Percentiles rank a stretch among this genome's conserved stretches.
These are phyloP conservation scores for Tauraco hartlaubi DNA, from an alignment of 2,797 vertebrate species.

Conservation along the genomic window DNA sequence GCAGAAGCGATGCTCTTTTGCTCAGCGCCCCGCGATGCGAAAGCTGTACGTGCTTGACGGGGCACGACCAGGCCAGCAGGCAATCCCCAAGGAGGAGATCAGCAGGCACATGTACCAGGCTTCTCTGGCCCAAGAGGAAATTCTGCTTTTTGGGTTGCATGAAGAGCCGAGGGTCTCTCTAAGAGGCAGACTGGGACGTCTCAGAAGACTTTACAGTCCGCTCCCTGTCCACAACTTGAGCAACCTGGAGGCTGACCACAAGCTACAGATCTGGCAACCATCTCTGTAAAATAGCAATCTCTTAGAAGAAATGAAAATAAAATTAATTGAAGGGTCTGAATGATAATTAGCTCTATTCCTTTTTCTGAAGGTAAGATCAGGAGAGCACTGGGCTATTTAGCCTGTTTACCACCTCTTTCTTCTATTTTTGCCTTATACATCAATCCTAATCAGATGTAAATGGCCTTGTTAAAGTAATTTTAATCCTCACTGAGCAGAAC, in stretches of 20 bases:
- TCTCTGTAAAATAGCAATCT: background rate
- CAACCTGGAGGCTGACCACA: background rate
- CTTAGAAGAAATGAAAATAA: constrained; percentile 9
- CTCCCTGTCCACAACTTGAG: background rate
- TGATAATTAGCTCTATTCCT: background rate
- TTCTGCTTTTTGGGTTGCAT: background rate
- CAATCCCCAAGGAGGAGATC: background rate
- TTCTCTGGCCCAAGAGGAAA: background rate
- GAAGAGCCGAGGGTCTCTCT: background rate
- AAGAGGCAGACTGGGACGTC: background rate
- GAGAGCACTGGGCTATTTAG: background rate
- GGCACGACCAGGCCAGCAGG: background rate
- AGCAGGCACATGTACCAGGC: background rate
- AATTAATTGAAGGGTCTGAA: background rate
- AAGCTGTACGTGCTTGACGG: background rate
- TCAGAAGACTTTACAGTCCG: background rate
- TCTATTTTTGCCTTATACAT: background rate
- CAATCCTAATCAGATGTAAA: constrained; percentile 5
- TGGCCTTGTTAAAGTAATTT: constrained; percentile 18
- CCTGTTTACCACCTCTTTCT: background rate
- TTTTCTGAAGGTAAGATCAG: background rate
- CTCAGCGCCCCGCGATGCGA: rapidly evolving
- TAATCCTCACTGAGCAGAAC: background rate
- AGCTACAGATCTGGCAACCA: background rate
- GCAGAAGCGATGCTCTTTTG: rapidly evolving